Evolutionary conservation across 2,113 vertebrate species (phyloP).

Genomic region (Colossoma macropomum): DNA sequence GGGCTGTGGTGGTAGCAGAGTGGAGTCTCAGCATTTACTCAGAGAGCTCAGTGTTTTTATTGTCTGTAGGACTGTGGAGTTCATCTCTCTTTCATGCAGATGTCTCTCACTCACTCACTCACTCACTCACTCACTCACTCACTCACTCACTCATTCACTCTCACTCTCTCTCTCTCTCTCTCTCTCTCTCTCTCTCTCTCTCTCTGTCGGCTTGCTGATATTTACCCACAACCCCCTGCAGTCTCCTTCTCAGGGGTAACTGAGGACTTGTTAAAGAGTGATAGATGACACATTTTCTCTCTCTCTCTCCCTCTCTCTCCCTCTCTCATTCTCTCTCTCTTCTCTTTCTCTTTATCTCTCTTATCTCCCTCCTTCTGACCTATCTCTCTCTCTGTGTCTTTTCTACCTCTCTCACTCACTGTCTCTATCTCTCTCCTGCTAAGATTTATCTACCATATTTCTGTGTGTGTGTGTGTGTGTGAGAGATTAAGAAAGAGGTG

Average conservation of each 20-base stretch:
- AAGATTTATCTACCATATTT: background rate
- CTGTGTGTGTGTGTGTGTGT: background rate
- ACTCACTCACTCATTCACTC: no score
- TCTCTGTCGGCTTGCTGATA: background rate
- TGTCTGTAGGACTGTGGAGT: no score
- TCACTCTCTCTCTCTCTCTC: no score
- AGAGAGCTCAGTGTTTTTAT: no score
- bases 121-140: no score
- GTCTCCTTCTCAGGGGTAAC: background rate
- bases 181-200: background rate
- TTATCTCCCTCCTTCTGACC: conserved; percentile 15
- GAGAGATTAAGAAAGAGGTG: conserved; percentile 36
- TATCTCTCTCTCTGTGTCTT: no score
- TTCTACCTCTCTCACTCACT: no score
- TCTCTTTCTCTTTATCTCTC: background rate
- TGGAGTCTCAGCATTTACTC: no score
- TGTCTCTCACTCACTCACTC: background rate
- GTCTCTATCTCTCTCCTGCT: no score
- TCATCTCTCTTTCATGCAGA: no score
- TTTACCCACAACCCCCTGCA: conserved; percentile 12
- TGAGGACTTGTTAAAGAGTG: background rate
- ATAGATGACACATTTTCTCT: background rate
- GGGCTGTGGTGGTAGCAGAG: no score
- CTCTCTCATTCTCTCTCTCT: background rate
- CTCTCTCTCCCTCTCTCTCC: background rate